Percentiles rank a stretch among this genome's conserved stretches.
Conservation (phyloP, 2,113 vertebrate genomes). For the Nannobrachium achirus region DNA sequence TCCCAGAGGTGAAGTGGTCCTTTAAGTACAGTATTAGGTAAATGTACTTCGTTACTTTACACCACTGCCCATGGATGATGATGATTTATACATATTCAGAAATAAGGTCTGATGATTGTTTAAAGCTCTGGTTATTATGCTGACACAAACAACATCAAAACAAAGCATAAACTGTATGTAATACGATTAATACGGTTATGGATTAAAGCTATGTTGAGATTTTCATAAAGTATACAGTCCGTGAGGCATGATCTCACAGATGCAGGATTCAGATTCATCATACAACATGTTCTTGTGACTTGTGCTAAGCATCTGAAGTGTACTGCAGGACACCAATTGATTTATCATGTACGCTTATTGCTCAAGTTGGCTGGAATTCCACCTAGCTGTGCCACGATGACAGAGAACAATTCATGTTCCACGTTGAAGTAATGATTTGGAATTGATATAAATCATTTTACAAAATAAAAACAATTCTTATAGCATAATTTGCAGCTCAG, state of each 20-base stretch:
- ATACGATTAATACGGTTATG: constrained; percentile 11
- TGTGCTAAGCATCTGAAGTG: not conserved
- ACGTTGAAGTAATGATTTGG: constrained; percentile 17
- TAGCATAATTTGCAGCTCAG: constrained; percentile 14
- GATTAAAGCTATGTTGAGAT: constrained; percentile 12
- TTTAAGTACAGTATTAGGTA: no score
- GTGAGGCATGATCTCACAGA: constrained; percentile 30
- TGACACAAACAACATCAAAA: not conserved
- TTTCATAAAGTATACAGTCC: constrained; percentile 22
- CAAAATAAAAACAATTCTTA: constrained; percentile 54
- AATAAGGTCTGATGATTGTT: no score
- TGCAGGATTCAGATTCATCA: constrained; percentile 15
- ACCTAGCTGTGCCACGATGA: constrained; percentile 7
- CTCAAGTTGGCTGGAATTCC: constrained; percentile 28
- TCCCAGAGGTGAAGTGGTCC: no score
- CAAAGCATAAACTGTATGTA: constrained; percentile 11
- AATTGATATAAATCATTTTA: constrained; percentile 30
- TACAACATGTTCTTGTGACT: constrained; percentile 13
- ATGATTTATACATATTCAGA: no score
- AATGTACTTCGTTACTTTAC: no score
- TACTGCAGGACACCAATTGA: not conserved
- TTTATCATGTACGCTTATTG: constrained; percentile 3
- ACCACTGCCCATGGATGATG: no score
- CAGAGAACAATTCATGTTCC: constrained; percentile 36
- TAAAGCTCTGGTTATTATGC: no score